A percentile compares a stretch with the other conserved stretches of the same genome.
Evolutionary conservation across 2,797 vertebrate species (phyloP).

Genomic region (Pseudomugil tenellus): DNA sequence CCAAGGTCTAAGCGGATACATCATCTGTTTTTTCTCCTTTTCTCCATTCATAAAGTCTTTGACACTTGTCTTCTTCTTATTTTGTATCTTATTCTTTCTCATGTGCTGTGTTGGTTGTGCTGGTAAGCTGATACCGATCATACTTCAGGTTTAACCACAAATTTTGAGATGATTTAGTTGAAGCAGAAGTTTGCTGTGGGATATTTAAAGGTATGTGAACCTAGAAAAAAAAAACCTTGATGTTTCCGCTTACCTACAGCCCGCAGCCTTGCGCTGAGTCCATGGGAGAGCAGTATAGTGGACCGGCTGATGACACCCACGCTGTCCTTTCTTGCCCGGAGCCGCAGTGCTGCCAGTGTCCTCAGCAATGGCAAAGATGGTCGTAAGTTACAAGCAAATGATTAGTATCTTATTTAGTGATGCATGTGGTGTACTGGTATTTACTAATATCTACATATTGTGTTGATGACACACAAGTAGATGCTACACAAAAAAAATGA

Average conservation of each 20-base stretch:
- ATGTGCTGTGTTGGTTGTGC: slow-evolving; percentile 5
- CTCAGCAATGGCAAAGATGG: slow-evolving; percentile 88
- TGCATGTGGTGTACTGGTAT: not conserved
- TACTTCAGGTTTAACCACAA: not conserved
- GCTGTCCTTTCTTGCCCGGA: slow-evolving; percentile 94
- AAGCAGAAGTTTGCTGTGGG: slow-evolving; percentile 16
- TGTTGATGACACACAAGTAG: not conserved
- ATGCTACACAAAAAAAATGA: not conserved
- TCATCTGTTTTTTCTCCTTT: slow-evolving; percentile 19
- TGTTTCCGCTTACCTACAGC: slow-evolving; percentile 72
- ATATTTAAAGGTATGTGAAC: not conserved
- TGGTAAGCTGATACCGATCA: not conserved
- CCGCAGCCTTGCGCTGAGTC: slow-evolving; percentile 89
- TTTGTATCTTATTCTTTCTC: slow-evolving; percentile 3
- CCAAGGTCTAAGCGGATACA: slow-evolving; percentile 23
- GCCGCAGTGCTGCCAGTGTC: slow-evolving; percentile 93
- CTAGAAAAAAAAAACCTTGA: not conserved
- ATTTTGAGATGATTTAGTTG: not conserved
- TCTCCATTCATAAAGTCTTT: slow-evolving; percentile 15
- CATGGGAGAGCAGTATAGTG: slow-evolving; percentile 98
- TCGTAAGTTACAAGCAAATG: slow-evolving; percentile 80
- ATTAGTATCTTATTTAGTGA: not conserved
- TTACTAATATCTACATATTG: not conserved
- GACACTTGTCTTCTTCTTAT: slow-evolving; percentile 8
- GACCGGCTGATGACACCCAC: slow-evolving; percentile 98